Conservation (phyloP, 2,888 invertebrate genomes). For the Pterobdella sp. region DNA sequence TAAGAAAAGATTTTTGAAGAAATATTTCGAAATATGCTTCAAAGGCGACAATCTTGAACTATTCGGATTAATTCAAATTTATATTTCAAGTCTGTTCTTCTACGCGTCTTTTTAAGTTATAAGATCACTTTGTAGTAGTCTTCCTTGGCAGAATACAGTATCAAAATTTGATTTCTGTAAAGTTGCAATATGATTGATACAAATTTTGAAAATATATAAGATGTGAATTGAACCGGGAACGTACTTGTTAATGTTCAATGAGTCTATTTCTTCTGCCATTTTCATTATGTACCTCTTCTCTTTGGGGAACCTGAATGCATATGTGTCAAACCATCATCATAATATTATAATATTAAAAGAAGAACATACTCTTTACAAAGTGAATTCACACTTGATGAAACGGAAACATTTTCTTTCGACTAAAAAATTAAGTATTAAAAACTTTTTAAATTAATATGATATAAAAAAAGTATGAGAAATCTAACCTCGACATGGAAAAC, state of each 20-base stretch:
- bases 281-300: neutral
- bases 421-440: too few relatives aligned
- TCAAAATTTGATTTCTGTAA: constrained; percentile 8
- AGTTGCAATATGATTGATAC: neutral
- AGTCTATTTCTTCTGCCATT: neutral
- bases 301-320: neutral
- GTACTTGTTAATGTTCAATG: neutral
- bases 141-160: neutral
- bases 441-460: too few relatives aligned
- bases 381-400: neutral
- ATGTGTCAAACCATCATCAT: neutral
- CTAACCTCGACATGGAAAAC: neutral
- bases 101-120: too few relatives aligned
- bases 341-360: neutral
- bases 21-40: too few relatives aligned
- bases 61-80: too few relatives aligned
- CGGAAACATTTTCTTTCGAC: neutral
- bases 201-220: neutral
- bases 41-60: too few relatives aligned
- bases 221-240: neutral
- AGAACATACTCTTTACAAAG: neutral
- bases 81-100: too few relatives aligned
- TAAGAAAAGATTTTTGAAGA: too few relatives aligned
- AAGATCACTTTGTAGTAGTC: constrained; percentile 8
- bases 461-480: neutral